phyloP scores from a whole-genome alignment of 1,140 invertebrate genomes.

The Drosophila azteca region DNA sequence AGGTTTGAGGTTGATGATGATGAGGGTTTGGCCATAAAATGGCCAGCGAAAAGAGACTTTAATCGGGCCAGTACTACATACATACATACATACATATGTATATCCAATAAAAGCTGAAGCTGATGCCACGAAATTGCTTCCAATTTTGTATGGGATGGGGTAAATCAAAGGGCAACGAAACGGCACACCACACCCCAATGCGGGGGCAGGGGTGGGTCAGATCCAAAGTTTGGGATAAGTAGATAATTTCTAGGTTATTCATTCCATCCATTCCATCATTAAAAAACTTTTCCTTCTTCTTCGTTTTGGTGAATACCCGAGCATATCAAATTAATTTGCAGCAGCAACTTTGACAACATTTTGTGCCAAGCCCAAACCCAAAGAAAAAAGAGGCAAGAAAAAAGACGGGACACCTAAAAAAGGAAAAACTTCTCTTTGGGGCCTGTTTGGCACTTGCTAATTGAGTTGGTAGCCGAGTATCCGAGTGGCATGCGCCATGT shows the following conservation, averaged over 20 bases:
- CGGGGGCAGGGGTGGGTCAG: not conserved
- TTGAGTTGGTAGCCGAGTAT: constrained; percentile 39
- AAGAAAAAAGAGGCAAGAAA: no score
- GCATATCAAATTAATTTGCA: constrained; percentile 54
- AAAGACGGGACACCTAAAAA: no score
- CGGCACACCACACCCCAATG: not conserved
- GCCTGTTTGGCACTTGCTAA: constrained; percentile 49
- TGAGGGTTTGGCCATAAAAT: constrained; percentile 49
- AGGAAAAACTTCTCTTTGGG: constrained; percentile 25
- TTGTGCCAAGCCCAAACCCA: not conserved
- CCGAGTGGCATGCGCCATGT: constrained; percentile 42
- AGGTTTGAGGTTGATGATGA: constrained; percentile 14
- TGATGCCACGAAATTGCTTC: not conserved
- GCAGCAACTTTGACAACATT: constrained; percentile 41
- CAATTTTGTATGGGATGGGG: no score
- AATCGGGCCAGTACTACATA: constrained; percentile 2
- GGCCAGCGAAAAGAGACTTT: constrained; percentile 27
- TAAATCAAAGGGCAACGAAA: not conserved
- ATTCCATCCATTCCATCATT: not conserved
- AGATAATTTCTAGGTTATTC: constrained; percentile 41
- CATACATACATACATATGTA: not conserved
- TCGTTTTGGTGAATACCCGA: no score
- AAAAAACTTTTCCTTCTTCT: not conserved
- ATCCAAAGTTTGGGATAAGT: constrained; percentile 8
- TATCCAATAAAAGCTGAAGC: not conserved